phyloP scores from a whole-genome alignment of 2,113 vertebrate species.

The Aspiorhynchus laticeps region DNA sequence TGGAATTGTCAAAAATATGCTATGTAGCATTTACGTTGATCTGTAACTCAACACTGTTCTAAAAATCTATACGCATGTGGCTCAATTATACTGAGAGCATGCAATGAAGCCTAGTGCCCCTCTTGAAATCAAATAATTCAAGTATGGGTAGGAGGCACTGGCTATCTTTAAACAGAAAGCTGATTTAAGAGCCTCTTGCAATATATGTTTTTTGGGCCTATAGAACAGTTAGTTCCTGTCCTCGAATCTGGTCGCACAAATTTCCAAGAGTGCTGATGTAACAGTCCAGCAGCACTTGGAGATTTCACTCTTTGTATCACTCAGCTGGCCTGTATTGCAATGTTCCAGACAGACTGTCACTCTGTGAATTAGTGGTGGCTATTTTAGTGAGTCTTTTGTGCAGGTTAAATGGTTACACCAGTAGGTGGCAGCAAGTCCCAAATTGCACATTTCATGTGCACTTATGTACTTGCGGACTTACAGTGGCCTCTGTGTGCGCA shows the following conservation, averaged over 20 bases:
- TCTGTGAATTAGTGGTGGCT: not conserved
- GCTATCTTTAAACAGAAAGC: conserved; percentile 21
- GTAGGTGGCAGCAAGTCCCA: not conserved
- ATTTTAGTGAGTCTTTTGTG: not conserved
- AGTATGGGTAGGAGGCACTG: not conserved
- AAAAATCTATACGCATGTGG: conserved; percentile 59
- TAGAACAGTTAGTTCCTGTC: not conserved
- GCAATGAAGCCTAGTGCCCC: conserved; percentile 47
- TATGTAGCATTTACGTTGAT: conserved; percentile 46
- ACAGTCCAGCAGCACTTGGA: not conserved
- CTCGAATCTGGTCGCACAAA: not conserved
- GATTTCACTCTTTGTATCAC: not conserved
- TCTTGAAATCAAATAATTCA: conserved; percentile 41
- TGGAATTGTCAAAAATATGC: conserved; percentile 37
- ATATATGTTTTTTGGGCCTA: not conserved
- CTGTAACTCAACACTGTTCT: conserved; percentile 43
- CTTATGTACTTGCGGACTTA: too few relatives aligned
- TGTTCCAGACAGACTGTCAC: not conserved
- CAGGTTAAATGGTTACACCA: not conserved
- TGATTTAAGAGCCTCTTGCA: not conserved
- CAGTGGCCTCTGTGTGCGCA: too few relatives aligned
- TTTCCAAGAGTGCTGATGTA: not conserved
- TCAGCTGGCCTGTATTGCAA: not conserved
- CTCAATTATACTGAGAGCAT: conserved; percentile 61
- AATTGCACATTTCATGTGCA: too few relatives aligned